These are phyloP conservation scores for Cyrtorhinus lividipennis DNA, from an alignment of 1,140 invertebrate species.

Conservation along the genomic window DNA sequence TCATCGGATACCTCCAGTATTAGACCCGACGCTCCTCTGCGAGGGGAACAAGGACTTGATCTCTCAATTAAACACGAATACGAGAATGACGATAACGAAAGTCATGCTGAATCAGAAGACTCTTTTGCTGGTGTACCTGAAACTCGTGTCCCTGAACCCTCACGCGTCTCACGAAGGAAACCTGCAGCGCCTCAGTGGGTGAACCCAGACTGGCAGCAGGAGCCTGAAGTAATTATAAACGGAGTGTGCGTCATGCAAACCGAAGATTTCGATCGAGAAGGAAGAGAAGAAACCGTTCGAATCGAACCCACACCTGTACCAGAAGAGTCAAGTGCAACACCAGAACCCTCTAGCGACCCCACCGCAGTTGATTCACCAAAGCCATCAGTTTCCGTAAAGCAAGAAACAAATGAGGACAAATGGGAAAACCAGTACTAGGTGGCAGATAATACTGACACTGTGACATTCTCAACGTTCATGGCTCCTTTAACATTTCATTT, in stretches of 20 bases:
- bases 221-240: slow-evolving; percentile 72
- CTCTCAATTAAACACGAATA: slow-evolving; percentile 65
- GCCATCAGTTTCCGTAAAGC: slow-evolving; percentile 17
- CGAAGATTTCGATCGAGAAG: slow-evolving; percentile 48
- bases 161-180: slow-evolving; percentile 53
- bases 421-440: slow-evolving; percentile 25
- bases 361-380: slow-evolving; percentile 15
- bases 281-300: slow-evolving; percentile 49
- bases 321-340: slow-evolving; percentile 20
- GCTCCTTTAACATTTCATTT: slow-evolving; percentile 12
- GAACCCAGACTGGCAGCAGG: slow-evolving; percentile 79
- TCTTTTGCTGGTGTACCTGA: slow-evolving; percentile 36
- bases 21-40: slow-evolving; percentile 40
- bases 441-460: background rate
- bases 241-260: slow-evolving; percentile 81
- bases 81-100: slow-evolving; percentile 55
- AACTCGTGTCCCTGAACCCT: slow-evolving; percentile 24
- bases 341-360: slow-evolving; percentile 14
- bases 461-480: slow-evolving; percentile 13
- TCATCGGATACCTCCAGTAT: slow-evolving; percentile 55
- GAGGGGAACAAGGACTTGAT: slow-evolving; percentile 59
- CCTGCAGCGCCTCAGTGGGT: slow-evolving; percentile 94
- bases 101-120: slow-evolving; percentile 62
- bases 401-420: slow-evolving; percentile 24
- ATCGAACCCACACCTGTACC: slow-evolving; percentile 51